Evolutionary conservation across 2,113 vertebrate species (phyloP), one percentile per base, ranked within the genome.

Genomic region (Tiliqua scincoides): DNA sequence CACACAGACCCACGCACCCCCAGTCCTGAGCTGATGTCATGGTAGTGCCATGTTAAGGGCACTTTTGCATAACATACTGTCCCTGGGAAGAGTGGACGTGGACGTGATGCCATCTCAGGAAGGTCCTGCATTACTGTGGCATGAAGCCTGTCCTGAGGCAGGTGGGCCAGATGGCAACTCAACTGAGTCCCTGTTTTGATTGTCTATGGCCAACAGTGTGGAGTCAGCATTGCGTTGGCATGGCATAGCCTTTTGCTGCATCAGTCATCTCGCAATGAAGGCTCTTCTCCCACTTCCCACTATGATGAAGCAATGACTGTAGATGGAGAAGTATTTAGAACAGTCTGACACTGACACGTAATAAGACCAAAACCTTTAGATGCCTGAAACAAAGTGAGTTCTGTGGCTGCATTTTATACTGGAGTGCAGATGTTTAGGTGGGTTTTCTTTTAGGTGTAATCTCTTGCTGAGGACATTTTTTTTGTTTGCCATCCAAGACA

Each of bases 381-480:
- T 37, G 32, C 52, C 57, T 62, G 21, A 27, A 62, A 40, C 21
- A 61, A 78, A 35, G 20, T 61, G 76, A 61, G 76, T 25, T 59
- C 23, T 12, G 23, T 6, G 32, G 57, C 21, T 62, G 57, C 32
- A 23, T 20, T 61, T 37, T 79, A 79, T 6, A 37, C 59, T 62
- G 37, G 35, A 62, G 57, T 61, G 57, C n/a, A 37, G 61, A 62
- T 12, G 10, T 62, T 79, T 40, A 62, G 57, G 54, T 15, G 32
- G 48, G 57, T 14, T 57, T 86, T 80, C 85, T 63, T 54, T 40
- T 35, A 23, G 48, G 67, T 78, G 85, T 70, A 85, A 82, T 59
- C 30, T 87, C 85, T 87, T 76, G 65, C 84, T 74, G 32, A 54
- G 48, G 65, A 79, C 15, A 54, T 70, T 82, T 35, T 15, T 1